Conservation (phyloP, 2,888 invertebrate species). For the Cataglyphis albicans region DNA sequence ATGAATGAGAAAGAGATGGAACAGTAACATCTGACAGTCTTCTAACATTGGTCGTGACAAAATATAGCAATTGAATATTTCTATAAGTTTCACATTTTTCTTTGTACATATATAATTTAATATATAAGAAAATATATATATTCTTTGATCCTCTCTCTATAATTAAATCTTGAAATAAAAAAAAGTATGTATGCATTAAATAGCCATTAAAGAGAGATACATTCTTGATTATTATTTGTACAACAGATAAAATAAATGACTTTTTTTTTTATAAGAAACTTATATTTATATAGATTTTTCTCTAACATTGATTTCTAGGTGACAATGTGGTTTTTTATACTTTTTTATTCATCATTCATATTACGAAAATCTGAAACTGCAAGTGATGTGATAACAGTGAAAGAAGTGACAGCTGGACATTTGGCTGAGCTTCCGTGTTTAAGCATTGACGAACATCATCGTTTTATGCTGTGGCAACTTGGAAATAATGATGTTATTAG, state of each 20-base stretch:
- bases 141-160: background rate
- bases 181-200: background rate
- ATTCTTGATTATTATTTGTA: background rate
- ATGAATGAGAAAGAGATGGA: conserved; percentile 23
- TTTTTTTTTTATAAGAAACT: background rate
- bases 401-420: conserved; percentile 88
- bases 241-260: background rate
- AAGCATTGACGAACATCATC: conserved; percentile 89
- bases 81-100: background rate
- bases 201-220: background rate
- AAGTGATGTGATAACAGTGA: conserved; percentile 78
- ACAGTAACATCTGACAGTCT: conserved; percentile 41
- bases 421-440: conserved; percentile 88
- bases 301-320: conserved; percentile 72
- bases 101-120: conserved; percentile 34
- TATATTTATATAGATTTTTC: conserved; percentile 2
- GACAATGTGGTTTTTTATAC: conserved; percentile 67
- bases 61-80: conserved; percentile 23
- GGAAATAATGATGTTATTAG: conserved; percentile 88
- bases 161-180: background rate
- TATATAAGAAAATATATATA: background rate
- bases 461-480: conserved; percentile 90
- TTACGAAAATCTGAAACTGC: conserved; percentile 59
- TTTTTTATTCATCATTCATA: conserved; percentile 71
- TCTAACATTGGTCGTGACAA: conserved; percentile 6